These are phyloP conservation scores for Drosophila meridionalis DNA, from an alignment of 2,888 invertebrate genomes.

Conservation along the genomic window DNA sequence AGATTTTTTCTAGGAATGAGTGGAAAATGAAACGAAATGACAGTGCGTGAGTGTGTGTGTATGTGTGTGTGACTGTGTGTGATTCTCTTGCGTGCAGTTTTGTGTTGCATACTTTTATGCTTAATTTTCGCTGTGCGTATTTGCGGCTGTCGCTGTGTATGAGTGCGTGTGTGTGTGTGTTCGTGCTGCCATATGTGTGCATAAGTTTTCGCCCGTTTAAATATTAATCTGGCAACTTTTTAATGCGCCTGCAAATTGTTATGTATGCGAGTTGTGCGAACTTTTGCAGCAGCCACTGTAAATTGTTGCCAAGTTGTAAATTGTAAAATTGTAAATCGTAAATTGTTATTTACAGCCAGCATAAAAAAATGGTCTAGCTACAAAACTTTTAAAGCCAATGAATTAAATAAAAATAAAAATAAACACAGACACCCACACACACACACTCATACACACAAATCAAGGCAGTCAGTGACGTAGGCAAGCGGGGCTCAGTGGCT, in stretches of 20 bases:
- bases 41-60: conserved; percentile 8
- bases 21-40: conserved; percentile 22
- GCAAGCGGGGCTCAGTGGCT: background rate
- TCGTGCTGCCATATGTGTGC: conserved; percentile 41
- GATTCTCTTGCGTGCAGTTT: conserved; percentile 20
- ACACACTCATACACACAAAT: conserved; percentile 29
- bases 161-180: background rate
- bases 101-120: conserved; percentile 69
- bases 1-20: conserved; percentile 23
- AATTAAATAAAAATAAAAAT: conserved; percentile 71
- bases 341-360: conserved; percentile 51
- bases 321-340: conserved; percentile 31
- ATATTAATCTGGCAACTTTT: conserved; percentile 59
- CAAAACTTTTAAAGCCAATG: conserved; percentile 48
- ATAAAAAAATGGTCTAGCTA: conserved; percentile 10
- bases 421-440: conserved; percentile 33
- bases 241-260: conserved; percentile 55
- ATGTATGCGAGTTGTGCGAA: conserved; percentile 48
- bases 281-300: conserved; percentile 30
- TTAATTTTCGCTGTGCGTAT: conserved; percentile 10
- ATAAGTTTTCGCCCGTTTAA: conserved; percentile 49
- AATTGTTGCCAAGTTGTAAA: conserved; percentile 12
- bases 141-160: background rate
- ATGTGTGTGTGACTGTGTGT: conserved; percentile 13
- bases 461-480: background rate